Percentiles rank a stretch among this genome's conserved stretches.
These are phyloP conservation scores for Caenorhabditis elegans DNA, from an alignment of 1,140 invertebrate genomes.

Conservation along the genomic window WBcel235 BX284606.5:17043001-17043500, in stretches of 20 bases:
- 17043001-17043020: conserved; percentile 1
- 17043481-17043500: too few relatives aligned
- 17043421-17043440: too few relatives aligned
- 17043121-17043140: conserved; percentile 30
- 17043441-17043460: too few relatives aligned
- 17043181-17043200: background rate
- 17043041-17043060: background rate
- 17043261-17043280: conserved; percentile 13
- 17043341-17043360: too few relatives aligned
- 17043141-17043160: conserved; percentile 4
- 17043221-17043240: background rate
- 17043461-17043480: too few relatives aligned
- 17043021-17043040: conserved; percentile 11
- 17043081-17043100: background rate
- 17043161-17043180: background rate
- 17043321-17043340: background rate
- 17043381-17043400: background rate
- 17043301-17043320: background rate
- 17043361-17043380: too few relatives aligned
- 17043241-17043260: background rate
- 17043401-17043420: background rate
- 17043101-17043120: background rate
- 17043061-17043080: conserved; percentile 21
- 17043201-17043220: background rate
- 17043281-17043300: background rate